These are phyloP conservation scores for Clarias laeviceps DNA, from an alignment of 2,797 vertebrate genomes.

Conservation along the genomic window DNA sequence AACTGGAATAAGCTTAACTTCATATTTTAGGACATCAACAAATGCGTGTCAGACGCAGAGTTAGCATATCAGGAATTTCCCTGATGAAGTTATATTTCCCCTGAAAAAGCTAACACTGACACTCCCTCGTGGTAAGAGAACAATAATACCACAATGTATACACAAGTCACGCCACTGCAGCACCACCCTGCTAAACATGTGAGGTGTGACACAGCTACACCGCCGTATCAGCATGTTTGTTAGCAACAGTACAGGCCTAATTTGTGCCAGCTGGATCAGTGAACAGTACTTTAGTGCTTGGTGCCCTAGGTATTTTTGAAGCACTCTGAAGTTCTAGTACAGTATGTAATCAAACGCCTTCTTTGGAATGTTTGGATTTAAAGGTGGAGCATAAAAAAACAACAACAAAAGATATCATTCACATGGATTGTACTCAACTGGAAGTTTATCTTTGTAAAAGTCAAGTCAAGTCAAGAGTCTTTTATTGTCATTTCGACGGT, in stretches of 20 bases:
- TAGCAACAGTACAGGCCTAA: background rate
- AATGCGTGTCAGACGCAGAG: background rate
- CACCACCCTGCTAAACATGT: constrained; percentile 13
- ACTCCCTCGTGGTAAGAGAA: background rate
- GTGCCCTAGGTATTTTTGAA: background rate
- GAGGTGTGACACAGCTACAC: constrained; percentile 29
- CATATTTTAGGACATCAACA: background rate
- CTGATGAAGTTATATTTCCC: background rate
- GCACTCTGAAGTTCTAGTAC: background rate
- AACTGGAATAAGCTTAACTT: background rate
- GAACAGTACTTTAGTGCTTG: constrained; percentile 2
- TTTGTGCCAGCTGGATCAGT: constrained; percentile 13
- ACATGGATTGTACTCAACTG: background rate
- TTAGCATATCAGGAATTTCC: constrained; percentile 1
- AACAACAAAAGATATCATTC: background rate
- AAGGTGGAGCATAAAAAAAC: background rate
- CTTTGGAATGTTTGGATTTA: background rate
- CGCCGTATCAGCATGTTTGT: constrained; percentile 9
- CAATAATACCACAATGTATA: constrained; percentile 28
- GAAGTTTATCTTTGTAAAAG: background rate
- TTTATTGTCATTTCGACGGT: too few relatives aligned
- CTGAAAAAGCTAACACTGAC: constrained; percentile 3
- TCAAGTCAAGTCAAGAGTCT: too few relatives aligned
- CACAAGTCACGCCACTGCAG: background rate
- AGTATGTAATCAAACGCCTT: constrained; percentile 14